Percentiles rank a stretch among this genome's conserved stretches.
These are phyloP conservation scores for Takifugu rubripes DNA, from an alignment of 2,797 vertebrate genomes.

Conservation along the genomic window DNA sequence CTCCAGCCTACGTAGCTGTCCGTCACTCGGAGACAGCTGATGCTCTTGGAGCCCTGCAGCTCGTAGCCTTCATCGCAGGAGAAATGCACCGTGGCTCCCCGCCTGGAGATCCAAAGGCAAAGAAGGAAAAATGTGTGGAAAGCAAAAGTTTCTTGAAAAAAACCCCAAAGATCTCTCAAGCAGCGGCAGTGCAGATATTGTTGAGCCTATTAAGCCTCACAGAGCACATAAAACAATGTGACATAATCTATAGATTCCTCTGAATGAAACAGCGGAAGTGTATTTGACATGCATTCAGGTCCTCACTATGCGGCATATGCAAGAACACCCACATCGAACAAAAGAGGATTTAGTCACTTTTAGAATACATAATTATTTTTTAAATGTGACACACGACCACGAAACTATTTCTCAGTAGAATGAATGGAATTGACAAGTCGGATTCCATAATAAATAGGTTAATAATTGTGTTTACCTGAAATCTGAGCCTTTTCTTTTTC, in stretches of 20 bases:
- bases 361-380: no score
- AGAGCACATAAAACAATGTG: not conserved
- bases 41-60: constrained; percentile 96
- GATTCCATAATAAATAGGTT: no score
- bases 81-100: constrained; percentile 95
- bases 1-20: constrained; percentile 98
- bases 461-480: constrained; percentile 83
- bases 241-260: not conserved
- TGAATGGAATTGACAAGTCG: no score
- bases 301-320: no score
- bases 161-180: not conserved
- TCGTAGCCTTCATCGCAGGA: constrained; percentile 97
- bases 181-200: constrained; percentile 9
- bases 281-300: no score
- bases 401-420: no score
- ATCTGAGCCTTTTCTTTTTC: constrained; percentile 97
- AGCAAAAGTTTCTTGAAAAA: not conserved
- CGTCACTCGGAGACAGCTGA: constrained; percentile 95
- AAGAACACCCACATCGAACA: no score
- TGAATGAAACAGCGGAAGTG: no score
- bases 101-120: constrained; percentile 64
- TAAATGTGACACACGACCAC: no score
- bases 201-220: not conserved
- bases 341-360: no score
- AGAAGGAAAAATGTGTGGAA: constrained; percentile 9